Base-by-base conservation (phyloP, 2,888 invertebrate species). In the Lamellibrachia satsuma region DNA sequence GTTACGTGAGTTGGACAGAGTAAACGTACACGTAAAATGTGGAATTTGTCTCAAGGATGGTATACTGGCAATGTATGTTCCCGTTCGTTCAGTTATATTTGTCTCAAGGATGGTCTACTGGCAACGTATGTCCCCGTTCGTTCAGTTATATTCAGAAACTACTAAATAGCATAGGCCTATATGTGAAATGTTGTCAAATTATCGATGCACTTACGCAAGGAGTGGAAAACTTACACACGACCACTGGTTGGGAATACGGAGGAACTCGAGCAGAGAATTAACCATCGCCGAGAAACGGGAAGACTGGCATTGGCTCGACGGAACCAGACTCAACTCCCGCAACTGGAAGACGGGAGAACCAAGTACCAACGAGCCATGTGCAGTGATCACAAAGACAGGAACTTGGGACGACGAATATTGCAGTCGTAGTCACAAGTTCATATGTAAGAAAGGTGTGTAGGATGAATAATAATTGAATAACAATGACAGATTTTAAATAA, bases 261-360 rank as follows among this genome's bases (percentile, higher is more conserved):
- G 75, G 75, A 75, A 75, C 75, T 0, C 75, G 6, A 75, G 0
- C 2, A 22, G 22, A 75, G 75, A 22, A 4, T 15, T 15, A 75
- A 75, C 75, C 15, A n/a, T n/a, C 75, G 75, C 75, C 75, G n/a
- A n/a, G 15, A 75, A 75, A 75, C 6, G 4, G 22, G n/a, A 2
- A 75, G 75, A 75, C 75, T 75, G 75, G 75, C 75, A 75, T 22
- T 75, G 75, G 75, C n/a, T 75, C n/a, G 75, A 75, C 75, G 75
- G 75, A 22, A 75, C 75, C 22, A 75, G 15, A 22, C n/a, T 75
- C 22, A 22, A 75, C 75, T 75, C 22, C 22, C n/a, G 7, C 22
- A 75, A 75, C n/a, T 75, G 22, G 75, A 0, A 3, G 3, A 3
- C 3, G 15, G 75, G n/a, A n/a, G 75, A 75, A 75, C 75, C 75